A percentile compares a stretch with the other conserved stretches of the same genome.
Evolutionary conservation across 2,113 vertebrate genomes (phyloP).

Genomic region (Xiphophorus maculatus): DNA sequence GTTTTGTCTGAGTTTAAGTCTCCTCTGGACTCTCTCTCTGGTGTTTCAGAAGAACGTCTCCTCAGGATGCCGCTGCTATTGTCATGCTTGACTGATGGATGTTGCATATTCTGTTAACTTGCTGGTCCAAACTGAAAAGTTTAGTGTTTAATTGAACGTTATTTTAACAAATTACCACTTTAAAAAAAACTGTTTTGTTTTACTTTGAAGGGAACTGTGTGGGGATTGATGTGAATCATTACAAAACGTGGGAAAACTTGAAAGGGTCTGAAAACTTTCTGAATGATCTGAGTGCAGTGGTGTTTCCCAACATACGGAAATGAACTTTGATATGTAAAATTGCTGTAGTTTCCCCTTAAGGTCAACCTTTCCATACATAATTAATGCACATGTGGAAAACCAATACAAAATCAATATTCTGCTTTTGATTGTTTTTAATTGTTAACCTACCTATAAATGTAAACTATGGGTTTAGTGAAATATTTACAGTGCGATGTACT

Average conservation of each 20-base stretch:
- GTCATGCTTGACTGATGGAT: neutral
- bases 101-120: too few species aligned
- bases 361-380: neutral
- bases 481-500: neutral
- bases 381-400: neutral
- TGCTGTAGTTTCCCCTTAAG: neutral
- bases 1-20: neutral
- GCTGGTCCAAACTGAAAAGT: neutral
- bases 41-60: neutral
- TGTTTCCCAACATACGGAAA: neutral
- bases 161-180: neutral
- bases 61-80: neutral
- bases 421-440: neutral
- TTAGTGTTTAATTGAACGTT: neutral
- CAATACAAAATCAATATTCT: neutral
- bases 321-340: conserved; percentile 3
- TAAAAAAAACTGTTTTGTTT: neutral
- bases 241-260: neutral
- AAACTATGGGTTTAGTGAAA: neutral
- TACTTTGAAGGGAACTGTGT: neutral
- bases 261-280: too few species aligned
- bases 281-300: neutral
- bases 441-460: neutral
- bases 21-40: too few species aligned
- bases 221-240: neutral